Evolutionary conservation across 2,797 vertebrate species (phyloP), one percentile per base, ranked within the genome.

Genomic region (Hafferia zeledoni): DNA sequence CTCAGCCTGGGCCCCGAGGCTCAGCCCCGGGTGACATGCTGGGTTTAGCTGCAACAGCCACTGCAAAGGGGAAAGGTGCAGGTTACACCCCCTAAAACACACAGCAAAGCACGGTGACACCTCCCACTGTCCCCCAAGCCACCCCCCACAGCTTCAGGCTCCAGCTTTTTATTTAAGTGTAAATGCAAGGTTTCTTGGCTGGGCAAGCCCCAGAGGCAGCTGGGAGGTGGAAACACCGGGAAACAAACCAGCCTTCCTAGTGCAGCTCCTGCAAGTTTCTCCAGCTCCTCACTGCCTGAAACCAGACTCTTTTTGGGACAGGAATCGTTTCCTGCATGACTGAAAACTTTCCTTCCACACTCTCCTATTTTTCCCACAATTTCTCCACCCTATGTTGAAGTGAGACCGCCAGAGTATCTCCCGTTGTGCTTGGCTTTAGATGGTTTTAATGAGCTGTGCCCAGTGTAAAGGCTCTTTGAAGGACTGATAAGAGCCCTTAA

Each of bases 181-280:
- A 65, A 63, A 80, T 15, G 17, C 14, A 30, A 69, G 25, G 64
- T 59, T 30, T n/a, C 41, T 77, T 27, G 2, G 10, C 78, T 24
- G 18, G 49, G 64, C 47, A 33, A 71, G 61, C 46, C 37, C 50
- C 5, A 3, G 31, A 22, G 18, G 47, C 64, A 70, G 49, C 49
- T 27, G 0, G 67, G 83, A 37, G 1, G 0, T 9, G 16, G 72
- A 74, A 80, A 70, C 0, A 0, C 57, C 3, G 1, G 23, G 31
- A 93, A 37, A 87, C 1, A 4, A 85, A 89, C 44, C 72, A 82
- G 31, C 39, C 72, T 35, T 89, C 79, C 76, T 52, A 12, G 2
- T 4, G 44, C 43, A 65, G 77, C 83, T 84, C 35, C 1, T 78
- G n/a, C 46, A 35, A 53, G 77, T 25, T 71, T 18, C 90, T 87